phyloP scores from a whole-genome alignment of 2,113 vertebrate genomes.

The Paramormyrops kingsleyae region DNA sequence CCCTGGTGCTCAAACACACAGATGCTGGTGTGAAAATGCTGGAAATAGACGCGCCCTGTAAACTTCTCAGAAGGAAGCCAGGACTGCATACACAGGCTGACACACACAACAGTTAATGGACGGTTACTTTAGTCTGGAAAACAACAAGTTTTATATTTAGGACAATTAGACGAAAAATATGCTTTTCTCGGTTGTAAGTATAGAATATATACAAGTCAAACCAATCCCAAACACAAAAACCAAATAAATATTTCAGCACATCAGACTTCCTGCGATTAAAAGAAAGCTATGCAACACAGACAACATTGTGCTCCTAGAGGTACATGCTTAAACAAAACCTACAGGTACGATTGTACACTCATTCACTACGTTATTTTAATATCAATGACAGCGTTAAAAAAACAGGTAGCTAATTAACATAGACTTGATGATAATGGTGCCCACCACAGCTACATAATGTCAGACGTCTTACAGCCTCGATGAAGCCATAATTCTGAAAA shows the following conservation, averaged over 20 bases:
- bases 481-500: not conserved
- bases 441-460: not conserved
- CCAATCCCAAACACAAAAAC: not conserved
- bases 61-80: not conserved
- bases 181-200: too few relatives aligned
- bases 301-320: not conserved
- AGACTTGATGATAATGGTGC: not conserved
- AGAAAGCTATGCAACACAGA: not conserved
- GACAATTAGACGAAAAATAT: too few relatives aligned
- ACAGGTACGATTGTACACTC: not conserved
- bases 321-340: not conserved
- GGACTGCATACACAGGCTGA: not conserved
- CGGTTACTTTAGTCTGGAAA: not conserved
- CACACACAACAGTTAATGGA: not conserved
- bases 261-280: not conserved
- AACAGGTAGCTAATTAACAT: not conserved
- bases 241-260: not conserved
- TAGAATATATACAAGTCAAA: not conserved
- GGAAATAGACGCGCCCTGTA: not conserved
- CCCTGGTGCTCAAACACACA: not conserved
- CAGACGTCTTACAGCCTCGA: not conserved
- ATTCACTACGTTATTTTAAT: not conserved
- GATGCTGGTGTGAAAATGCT: not conserved
- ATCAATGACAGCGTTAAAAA: not conserved
- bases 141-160: not conserved